phyloP scores from a whole-genome alignment of 1,140 invertebrate genomes.

The Wasmannia auropunctata region DNA sequence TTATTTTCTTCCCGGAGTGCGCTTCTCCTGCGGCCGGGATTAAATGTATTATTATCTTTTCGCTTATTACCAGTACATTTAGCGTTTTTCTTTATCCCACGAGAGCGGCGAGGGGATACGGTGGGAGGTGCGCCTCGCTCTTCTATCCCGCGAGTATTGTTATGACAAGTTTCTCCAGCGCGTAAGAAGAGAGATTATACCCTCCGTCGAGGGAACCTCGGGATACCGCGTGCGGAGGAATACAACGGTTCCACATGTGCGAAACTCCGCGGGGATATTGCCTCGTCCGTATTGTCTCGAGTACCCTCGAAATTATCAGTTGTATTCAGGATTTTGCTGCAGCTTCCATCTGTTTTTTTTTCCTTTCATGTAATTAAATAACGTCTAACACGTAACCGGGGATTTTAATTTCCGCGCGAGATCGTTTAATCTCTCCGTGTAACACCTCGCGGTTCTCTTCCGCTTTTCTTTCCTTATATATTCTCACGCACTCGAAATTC shows the following conservation, averaged over 20 bases:
- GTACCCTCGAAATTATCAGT: background rate
- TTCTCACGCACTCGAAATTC: background rate
- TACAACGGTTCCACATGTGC: background rate
- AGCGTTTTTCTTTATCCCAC: background rate
- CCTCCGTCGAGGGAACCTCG: background rate
- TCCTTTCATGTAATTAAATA: background rate
- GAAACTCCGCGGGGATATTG: background rate
- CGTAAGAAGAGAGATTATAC: background rate
- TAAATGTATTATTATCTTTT: background rate
- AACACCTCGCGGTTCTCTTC: background rate
- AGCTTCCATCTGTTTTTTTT: background rate
- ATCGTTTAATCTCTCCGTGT: background rate
- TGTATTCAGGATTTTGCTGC: background rate
- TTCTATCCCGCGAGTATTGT: constrained; percentile 28
- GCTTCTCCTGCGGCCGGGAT: background rate
- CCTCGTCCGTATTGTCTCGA: background rate
- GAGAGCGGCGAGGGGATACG: background rate
- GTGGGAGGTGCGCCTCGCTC: background rate
- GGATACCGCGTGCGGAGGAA: background rate
- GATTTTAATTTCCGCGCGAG: background rate
- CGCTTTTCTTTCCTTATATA: background rate
- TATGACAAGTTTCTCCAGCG: constrained; percentile 27
- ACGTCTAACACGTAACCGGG: background rate
- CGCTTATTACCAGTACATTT: background rate
- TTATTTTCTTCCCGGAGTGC: background rate